Conservation (phyloP, 1,140 invertebrate genomes). For the Teleopsis dalmanni region DNA sequence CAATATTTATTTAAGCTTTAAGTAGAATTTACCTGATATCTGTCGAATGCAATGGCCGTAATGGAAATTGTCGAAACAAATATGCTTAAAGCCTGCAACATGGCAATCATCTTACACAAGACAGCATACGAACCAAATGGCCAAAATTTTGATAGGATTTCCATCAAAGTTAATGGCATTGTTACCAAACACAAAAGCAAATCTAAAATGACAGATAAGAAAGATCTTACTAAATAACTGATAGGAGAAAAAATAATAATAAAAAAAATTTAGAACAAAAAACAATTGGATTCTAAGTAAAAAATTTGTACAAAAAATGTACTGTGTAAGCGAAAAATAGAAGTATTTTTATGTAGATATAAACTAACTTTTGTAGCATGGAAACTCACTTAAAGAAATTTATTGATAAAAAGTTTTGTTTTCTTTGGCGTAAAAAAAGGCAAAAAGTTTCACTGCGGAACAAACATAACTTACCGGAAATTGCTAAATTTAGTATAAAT, state of each 20-base stretch:
- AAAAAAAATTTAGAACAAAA: too few species aligned
- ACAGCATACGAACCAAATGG: constrained; percentile 58
- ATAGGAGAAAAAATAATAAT: too few species aligned
- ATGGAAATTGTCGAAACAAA: constrained; percentile 87
- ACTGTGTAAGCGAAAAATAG: constrained; percentile 8
- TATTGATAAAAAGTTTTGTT: too few species aligned
- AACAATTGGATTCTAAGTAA: too few species aligned
- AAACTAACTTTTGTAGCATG: background rate
- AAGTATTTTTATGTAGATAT: background rate
- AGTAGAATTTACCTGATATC: constrained; percentile 59
- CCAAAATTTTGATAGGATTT: constrained; percentile 70
- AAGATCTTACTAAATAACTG: too few species aligned
- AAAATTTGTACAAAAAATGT: too few species aligned
- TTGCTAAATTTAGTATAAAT: constrained; percentile 83
- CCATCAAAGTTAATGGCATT: constrained; percentile 76
- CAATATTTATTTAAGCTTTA: too few species aligned
- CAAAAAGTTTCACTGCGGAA: too few species aligned
- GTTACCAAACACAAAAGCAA: constrained; percentile 75
- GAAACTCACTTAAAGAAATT: background rate
- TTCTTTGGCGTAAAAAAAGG: too few species aligned
- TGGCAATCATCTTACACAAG: constrained; percentile 72
- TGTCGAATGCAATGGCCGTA: constrained; percentile 79
- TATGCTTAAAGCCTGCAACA: constrained; percentile 75
- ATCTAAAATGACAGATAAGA: constrained; percentile 46
- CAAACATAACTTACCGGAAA: constrained; percentile 53